Evolutionary conservation across 2,113 vertebrate species (phyloP).

Genomic region (Eulacestoma nigropectus): DNA sequence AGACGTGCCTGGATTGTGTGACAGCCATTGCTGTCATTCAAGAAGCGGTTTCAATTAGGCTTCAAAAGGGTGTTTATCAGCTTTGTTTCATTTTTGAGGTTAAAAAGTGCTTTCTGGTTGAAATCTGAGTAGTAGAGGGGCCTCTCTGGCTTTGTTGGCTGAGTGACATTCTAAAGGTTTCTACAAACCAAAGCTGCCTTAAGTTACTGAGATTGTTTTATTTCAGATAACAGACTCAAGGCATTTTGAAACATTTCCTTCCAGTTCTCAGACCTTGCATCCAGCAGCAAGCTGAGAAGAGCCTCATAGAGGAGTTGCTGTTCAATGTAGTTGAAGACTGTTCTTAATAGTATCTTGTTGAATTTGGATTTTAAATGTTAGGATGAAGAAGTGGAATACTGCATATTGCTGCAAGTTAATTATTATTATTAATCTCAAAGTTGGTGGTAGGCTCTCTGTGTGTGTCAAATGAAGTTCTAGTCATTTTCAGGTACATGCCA

Average conservation of each 20-base stretch:
- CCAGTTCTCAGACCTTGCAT: not conserved
- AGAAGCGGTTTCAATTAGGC: not conserved
- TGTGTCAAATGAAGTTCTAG: not conserved
- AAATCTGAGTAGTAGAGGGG: not conserved
- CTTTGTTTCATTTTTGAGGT: not conserved
- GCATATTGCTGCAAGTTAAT: not conserved
- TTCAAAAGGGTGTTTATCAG: not conserved
- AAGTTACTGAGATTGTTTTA: not conserved
- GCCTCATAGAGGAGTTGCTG: not conserved
- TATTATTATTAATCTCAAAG: not conserved
- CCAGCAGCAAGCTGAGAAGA: not conserved
- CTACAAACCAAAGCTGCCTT: not conserved
- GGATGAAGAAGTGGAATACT: not conserved
- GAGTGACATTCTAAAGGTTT: not conserved
- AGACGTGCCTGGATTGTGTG: not conserved
- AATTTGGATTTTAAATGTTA: not conserved
- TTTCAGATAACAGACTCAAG: not conserved
- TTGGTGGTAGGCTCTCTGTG: fast-evolving
- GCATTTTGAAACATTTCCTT: not conserved
- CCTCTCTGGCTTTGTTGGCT: not conserved
- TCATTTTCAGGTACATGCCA: not conserved
- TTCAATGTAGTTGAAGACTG: not conserved
- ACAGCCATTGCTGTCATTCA: not conserved
- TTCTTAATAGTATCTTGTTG: not conserved
- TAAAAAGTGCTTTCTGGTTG: not conserved